Base-by-base conservation (phyloP, 2,888 invertebrate genomes). In the Lissocephala sabroskyi region DNA sequence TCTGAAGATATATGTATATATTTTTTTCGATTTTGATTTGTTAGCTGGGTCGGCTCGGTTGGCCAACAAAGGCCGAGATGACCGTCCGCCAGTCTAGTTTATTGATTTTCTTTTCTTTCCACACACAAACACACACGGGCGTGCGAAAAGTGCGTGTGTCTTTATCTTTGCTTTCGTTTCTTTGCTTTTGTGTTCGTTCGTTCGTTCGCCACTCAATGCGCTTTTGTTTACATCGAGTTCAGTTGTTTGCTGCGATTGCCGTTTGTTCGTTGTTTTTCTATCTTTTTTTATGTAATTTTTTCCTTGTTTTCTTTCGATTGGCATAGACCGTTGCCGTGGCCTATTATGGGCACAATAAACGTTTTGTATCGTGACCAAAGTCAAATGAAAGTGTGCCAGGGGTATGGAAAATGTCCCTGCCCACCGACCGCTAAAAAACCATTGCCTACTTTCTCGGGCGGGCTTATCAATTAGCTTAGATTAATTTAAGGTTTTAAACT, bases 341-440 rank as follows among this genome's bases (percentile, higher is more conserved):
- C 67, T 52, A 62, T 62, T 60, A 62, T 51, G 62, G 13, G 62
- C 62, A 75, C 65, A 64, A 75, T 66, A 75, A 77, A 68, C 74
- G 75, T 59, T 77, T 75, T 75, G 57, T 67, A 63, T 78, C 79
- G 79, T 73, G 73, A 78, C 73, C 73, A 78, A 73, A 73, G 73
- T 78, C 73, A 73, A 75, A 73, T 57, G 73, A 78, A 74, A 76
- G 53, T 73, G 52, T 78, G 73, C 79, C 73, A 73, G 76, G 73
- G 73, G 78, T 78, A 73, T 56, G 70, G n/a, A n/a, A n/a, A n/a
- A n/a, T n/a, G n/a, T n/a, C n/a, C n/a, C n/a, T n/a, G 52, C 65
- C 56, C 56, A 74, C 62, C 59, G n/a, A n/a, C n/a, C n/a, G n/a
- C n/a, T n/a, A n/a, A n/a, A n/a, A n/a, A n/a, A n/a, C n/a, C n/a